Base-by-base conservation (phyloP, 2,797 vertebrate species). In the Pangasius macronema region DNA sequence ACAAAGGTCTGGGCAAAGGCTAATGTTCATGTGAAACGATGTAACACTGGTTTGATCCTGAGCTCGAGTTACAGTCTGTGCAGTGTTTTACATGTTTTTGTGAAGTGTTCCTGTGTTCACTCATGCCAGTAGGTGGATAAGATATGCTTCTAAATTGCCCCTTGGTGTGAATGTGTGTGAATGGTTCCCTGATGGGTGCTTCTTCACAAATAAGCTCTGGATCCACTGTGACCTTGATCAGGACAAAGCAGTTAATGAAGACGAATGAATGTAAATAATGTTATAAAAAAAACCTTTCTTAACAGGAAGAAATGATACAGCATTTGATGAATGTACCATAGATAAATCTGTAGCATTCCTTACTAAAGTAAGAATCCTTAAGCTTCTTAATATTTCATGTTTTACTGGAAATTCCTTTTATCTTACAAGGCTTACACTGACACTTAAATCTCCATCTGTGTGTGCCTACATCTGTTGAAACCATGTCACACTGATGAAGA, bases 401-500 rank as follows among this genome's bases (percentile, higher is more conserved):
- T 51, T 51, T 33, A 55, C 8, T 76, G 46, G 14, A 77, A 53
- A 33, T 77, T 77, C n/a, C 16, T 76, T n/a, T 46, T 49, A 13
- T 5, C 3, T 27, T 30, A 30, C 13, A 51, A 30, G 46, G 22
- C 24, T 75, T 51, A 49, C 42, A n/a, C 4, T 75, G 24, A 46
- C 70, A 53, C 16, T 76, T 75, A 46, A 42, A 39, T 72, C 39
- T 51, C 27, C 27, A 67, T 53, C 49, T 76, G 27, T 53, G n/a
- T 76, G 11, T 53, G 18, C 13, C 6, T 77, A 16, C 39, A 73
- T 72, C 39, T 72, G 70, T 22, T 53, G 27, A 14, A 14, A 76
- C 16, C 75, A 53, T 53, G 49, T 53, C 51, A 77, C 49, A 77
- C 75, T 77, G 27, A 77, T 53, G 16, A 77, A 77, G 7, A 77